These are phyloP conservation scores for Apis mellifera DNA, from an alignment of 1,140 invertebrate species.

Conservation along the genomic window Amel_HAv3.1 CM009938.2:1555501-1556000, in stretches of 20 bases:
- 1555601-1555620: constrained; percentile 85
- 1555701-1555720: background rate
- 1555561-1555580: constrained; percentile 83
- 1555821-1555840: too few species aligned
- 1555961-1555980: too few species aligned
- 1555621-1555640: background rate
- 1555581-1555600: constrained; percentile 82
- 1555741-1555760: background rate
- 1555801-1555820: too few species aligned
- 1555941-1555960: too few species aligned
- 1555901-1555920: too few species aligned
- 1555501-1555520: constrained; percentile 84
- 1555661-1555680: background rate
- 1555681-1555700: background rate
- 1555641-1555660: background rate
- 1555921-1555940: too few species aligned
- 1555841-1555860: too few species aligned
- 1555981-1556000: too few species aligned
- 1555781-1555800: too few species aligned
- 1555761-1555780: too few species aligned
- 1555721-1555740: background rate
- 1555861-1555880: too few species aligned
- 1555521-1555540: constrained; percentile 82
- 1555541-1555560: constrained; percentile 86
- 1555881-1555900: too few species aligned